phyloP scores from a whole-genome alignment of 2,113 vertebrate species.

The Camelus bactrianus region DNA sequence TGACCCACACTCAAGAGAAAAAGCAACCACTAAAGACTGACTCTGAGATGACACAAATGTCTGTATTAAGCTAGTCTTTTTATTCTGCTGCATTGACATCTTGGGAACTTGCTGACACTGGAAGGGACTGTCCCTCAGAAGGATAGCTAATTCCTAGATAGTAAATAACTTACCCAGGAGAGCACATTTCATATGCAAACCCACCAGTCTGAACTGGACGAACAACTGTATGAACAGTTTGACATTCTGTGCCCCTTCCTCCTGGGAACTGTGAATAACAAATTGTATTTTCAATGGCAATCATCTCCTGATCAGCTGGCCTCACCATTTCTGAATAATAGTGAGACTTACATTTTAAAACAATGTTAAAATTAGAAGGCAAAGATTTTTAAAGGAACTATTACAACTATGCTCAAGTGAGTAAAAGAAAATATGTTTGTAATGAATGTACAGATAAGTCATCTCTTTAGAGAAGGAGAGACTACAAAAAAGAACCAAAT shows the following conservation, averaged over 20 bases:
- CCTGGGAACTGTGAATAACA: background rate
- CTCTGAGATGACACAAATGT: background rate
- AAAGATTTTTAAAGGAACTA: background rate
- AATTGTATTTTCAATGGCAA: background rate
- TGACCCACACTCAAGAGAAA: background rate
- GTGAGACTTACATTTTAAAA: background rate
- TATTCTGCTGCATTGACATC: background rate
- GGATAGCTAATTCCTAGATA: no score
- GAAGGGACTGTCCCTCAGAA: background rate
- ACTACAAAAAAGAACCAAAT: background rate
- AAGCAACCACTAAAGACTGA: background rate
- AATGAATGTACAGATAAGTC: background rate
- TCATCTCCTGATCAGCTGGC: background rate
- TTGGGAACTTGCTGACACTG: background rate
- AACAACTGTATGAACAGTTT: background rate
- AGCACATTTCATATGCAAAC: background rate
- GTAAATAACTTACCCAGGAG: background rate
- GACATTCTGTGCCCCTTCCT: background rate
- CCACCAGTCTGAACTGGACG: background rate
- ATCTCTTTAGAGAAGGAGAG: background rate
- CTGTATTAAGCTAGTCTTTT: background rate
- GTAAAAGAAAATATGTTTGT: background rate
- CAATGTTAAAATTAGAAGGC: conserved; percentile 1
- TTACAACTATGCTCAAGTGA: background rate
- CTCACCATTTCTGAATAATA: background rate